A percentile compares a stretch with the other conserved stretches of the same genome.
phyloP scores from a whole-genome alignment of 2,888 invertebrate genomes.

The Parnassius mnemosyne region DNA sequence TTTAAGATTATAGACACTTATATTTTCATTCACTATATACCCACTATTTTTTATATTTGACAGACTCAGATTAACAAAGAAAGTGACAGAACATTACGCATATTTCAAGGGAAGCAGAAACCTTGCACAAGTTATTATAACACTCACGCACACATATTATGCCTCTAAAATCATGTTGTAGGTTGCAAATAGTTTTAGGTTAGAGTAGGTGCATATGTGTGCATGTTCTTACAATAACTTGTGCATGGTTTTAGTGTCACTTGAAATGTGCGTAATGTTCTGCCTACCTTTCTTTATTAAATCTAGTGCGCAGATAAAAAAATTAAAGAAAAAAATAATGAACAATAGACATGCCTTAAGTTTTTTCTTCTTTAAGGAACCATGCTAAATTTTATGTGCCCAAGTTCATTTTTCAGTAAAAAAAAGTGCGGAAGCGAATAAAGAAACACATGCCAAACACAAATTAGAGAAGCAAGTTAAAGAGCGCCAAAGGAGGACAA shows the following conservation, averaged over 20 bases:
- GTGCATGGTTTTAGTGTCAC: too few relatives aligned
- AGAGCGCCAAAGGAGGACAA: constrained; percentile 40
- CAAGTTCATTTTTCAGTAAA: neutral
- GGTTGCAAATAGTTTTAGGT: neutral
- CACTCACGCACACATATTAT: too few relatives aligned
- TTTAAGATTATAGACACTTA: neutral
- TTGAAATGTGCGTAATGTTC: too few relatives aligned
- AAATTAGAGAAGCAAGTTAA: constrained; percentile 55
- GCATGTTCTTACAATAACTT: too few relatives aligned
- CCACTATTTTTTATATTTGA: too few relatives aligned
- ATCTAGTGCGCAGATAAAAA: too few relatives aligned
- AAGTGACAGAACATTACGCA: too few relatives aligned
- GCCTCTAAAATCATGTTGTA: too few relatives aligned
- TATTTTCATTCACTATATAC: too few relatives aligned
- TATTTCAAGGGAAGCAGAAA: neutral
- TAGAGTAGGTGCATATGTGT: too few relatives aligned
- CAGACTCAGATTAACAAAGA: too few relatives aligned
- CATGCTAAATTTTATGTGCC: constrained; percentile 17
- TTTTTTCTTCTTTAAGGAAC: constrained; percentile 1
- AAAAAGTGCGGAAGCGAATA: constrained; percentile 23
- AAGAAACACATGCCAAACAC: constrained; percentile 45
- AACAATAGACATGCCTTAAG: constrained; percentile 14
- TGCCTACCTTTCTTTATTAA: too few relatives aligned
- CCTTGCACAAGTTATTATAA: neutral
- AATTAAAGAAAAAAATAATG: neutral